Conservation (phyloP, 2,797 vertebrate genomes). For the Squalus acanthias region DNA sequence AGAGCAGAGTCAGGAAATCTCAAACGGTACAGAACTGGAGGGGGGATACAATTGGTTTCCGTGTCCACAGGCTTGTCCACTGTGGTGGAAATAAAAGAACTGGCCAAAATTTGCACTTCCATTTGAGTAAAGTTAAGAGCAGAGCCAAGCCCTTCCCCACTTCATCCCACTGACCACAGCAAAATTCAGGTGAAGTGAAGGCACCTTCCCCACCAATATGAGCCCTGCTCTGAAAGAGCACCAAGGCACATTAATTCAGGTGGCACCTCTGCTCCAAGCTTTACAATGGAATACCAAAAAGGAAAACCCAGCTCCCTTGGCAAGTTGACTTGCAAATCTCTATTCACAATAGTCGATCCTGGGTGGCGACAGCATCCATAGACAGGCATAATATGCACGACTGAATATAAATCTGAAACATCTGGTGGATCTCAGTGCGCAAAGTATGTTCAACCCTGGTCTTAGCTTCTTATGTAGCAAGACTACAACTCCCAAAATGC, state of each 20-base stretch:
- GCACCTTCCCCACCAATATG: not conserved
- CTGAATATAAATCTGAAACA: not conserved
- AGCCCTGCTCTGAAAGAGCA: not conserved
- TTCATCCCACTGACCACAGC: too few relatives aligned
- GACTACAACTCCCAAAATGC: not conserved
- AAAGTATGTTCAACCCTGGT: not conserved
- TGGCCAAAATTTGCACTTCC: not conserved
- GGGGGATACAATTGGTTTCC: not conserved
- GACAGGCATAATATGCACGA: not conserved
- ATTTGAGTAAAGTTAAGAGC: not conserved
- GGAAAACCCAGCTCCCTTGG: not conserved
- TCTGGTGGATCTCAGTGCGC: too few relatives aligned
- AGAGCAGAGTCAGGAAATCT: not conserved
- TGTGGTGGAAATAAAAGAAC: too few relatives aligned
- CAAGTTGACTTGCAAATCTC: not conserved
- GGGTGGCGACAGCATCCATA: not conserved
- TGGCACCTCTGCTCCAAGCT: not conserved
- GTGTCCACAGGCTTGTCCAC: not conserved
- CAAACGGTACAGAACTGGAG: not conserved
- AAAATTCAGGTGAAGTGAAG: not conserved
- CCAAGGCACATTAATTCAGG: not conserved
- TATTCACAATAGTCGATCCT: not conserved
- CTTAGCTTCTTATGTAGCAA: not conserved
- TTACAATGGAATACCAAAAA: not conserved
- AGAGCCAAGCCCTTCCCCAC: not conserved